Percentiles rank a stretch among this genome's conserved stretches.
These are phyloP conservation scores for Spizaetus ornatus DNA, from an alignment of 2,113 vertebrate species.

Conservation along the genomic window DNA sequence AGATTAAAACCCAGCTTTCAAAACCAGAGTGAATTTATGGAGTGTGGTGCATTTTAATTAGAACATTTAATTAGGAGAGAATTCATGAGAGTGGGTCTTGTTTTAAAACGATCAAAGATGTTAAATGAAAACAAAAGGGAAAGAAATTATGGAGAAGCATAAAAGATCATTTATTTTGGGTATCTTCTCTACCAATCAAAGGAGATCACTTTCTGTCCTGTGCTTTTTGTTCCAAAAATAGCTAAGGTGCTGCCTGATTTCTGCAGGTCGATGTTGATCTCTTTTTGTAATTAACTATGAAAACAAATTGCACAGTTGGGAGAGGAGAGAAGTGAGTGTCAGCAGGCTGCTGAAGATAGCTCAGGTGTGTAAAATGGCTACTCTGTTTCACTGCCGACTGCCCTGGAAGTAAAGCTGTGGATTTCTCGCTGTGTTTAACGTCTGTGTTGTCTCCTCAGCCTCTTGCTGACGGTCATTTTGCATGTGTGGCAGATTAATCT, in stretches of 20 bases:
- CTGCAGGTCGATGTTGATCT: conserved; percentile 30
- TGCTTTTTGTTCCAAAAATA: conserved; percentile 54
- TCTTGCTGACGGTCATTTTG: not conserved
- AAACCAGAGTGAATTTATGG: conserved; percentile 50
- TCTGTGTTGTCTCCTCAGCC: not conserved
- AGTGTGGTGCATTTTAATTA: conserved; percentile 52
- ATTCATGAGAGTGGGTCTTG: conserved; percentile 36
- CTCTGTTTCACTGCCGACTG: rapidly evolving
- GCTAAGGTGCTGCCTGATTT: conserved; percentile 22
- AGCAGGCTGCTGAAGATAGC: conserved; percentile 6
- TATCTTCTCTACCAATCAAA: not conserved
- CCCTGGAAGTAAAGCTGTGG: not conserved
- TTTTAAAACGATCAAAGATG: conserved; percentile 38
- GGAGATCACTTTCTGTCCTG: conserved; percentile 27
- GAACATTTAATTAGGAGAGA: conserved; percentile 51
- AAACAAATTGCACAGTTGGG: conserved; percentile 2
- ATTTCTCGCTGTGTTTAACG: not conserved
- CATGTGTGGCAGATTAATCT: not conserved
- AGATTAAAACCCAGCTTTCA: conserved; percentile 38
- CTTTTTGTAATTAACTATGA: conserved; percentile 38
- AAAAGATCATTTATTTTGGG: conserved; percentile 41
- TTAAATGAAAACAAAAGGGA: conserved; percentile 48
- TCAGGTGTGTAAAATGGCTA: conserved; percentile 52
- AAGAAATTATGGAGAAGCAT: not conserved
- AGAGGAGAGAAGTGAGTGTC: not conserved